Evolutionary conservation across 2,888 invertebrate species (phyloP), one percentile per base, ranked within the genome.

Genomic region (Andricus curvator): DNA sequence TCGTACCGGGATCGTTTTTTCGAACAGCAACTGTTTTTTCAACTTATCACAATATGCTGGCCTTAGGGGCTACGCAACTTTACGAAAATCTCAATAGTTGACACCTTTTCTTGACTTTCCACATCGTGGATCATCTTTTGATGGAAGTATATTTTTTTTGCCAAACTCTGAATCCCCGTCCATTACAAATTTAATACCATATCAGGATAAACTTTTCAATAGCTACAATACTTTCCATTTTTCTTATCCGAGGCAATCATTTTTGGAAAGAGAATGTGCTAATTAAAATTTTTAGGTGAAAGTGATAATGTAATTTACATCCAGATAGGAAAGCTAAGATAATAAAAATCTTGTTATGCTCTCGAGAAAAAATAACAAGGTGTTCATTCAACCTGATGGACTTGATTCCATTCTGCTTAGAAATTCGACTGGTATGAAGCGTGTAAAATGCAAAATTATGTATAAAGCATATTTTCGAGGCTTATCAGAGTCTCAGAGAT

Each of bases 1-100:
- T 78, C 82, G 80, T 77, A 80, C 78, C 81, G 85, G 89, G 87
- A 88, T 88, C 89, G 87, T 88, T 89, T 89, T 88, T 84, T 85
- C 86, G 83, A 87, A 88, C 89, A 87, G 87, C 84, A 88, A 88
- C 88, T 90, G 90, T 91, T 92, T 92, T 91, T 91, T 90, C 89
- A 90, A 90, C 89, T 88, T 86, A 85, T 89, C 85, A 88, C 90
- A 91, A 90, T 90, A 89, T 89, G 89, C 89, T 88, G 82, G 88
- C 89, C 88, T 88, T 85, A 82, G 88, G 89, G 86, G 74, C 33
- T 74, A 29, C 29, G 25, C 70, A 29, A 51, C 82, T 82, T 82
- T 80, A 78, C 80, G 44, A 85, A 80, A 84, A 84, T 85, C 85
- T 84, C 82, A 82, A 84, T 84, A 84, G 82, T 82, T 84, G 84